These are phyloP conservation scores for Drosophila lacteicornis DNA, from an alignment of 1,140 invertebrate species.

Conservation along the genomic window DNA sequence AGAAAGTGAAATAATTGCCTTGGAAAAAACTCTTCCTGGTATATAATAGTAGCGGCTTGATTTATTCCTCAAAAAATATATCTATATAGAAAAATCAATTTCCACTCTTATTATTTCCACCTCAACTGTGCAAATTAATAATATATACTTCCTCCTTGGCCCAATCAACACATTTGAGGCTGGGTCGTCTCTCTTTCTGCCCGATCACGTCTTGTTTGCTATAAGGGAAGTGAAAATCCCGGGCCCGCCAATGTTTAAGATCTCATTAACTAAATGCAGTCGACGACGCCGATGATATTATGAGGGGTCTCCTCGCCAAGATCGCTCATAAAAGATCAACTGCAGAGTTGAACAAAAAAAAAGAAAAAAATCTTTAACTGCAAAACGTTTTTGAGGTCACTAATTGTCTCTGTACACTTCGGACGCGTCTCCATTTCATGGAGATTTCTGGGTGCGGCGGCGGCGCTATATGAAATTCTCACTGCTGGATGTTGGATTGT, in stretches of 20 bases:
- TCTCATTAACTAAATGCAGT: slow-evolving; percentile 76
- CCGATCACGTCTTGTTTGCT: slow-evolving; percentile 56
- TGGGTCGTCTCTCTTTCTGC: slow-evolving; percentile 5
- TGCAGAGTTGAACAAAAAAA: slow-evolving; percentile 10
- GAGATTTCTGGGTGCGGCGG: slow-evolving; percentile 54
- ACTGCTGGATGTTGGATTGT: slow-evolving; percentile 35
- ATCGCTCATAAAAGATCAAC: slow-evolving; percentile 64
- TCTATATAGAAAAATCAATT: too few relatives aligned
- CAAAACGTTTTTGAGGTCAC: slow-evolving; percentile 79
- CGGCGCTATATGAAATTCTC: slow-evolving; percentile 51
- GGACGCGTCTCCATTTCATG: slow-evolving; percentile 45
- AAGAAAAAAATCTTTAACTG: slow-evolving; percentile 59
- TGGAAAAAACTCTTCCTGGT: too few relatives aligned
- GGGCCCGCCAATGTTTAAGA: slow-evolving; percentile 50
- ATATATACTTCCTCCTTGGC: not conserved
- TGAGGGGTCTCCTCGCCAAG: slow-evolving; percentile 39
- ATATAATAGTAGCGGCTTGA: too few relatives aligned
- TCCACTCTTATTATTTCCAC: not conserved
- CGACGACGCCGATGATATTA: slow-evolving; percentile 53
- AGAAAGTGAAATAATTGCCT: too few relatives aligned
- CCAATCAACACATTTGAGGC: slow-evolving; percentile 21
- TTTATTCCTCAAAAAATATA: too few relatives aligned
- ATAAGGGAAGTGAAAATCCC: slow-evolving; percentile 60
- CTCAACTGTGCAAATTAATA: not conserved
- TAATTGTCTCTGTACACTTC: slow-evolving; percentile 68